A percentile compares a stretch with the other conserved stretches of the same genome.
These are phyloP conservation scores for Melitaea athalia DNA, from an alignment of 2,888 invertebrate species.

Conservation along the genomic window DNA sequence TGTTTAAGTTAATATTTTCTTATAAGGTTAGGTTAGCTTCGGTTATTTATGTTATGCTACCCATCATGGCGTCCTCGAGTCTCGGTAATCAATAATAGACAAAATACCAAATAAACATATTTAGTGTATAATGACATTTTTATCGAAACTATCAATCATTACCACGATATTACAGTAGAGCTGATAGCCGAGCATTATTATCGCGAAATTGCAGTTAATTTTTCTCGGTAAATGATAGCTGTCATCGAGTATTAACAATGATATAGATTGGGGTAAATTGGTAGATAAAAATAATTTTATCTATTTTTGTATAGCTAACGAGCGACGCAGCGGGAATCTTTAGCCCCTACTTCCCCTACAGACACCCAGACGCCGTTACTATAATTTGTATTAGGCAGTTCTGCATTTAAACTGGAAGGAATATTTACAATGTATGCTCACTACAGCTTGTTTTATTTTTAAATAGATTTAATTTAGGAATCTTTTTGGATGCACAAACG, in stretches of 20 bases:
- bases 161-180: slow-evolving; percentile 7
- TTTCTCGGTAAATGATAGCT: slow-evolving; percentile 54
- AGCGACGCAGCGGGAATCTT: slow-evolving; percentile 67
- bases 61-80: background rate
- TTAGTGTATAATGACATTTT: slow-evolving; percentile 1
- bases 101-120: background rate
- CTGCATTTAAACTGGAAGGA: background rate
- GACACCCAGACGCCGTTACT: slow-evolving; percentile 64
- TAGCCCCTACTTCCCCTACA: slow-evolving; percentile 64
- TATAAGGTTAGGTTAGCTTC: too few species aligned
- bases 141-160: slow-evolving; percentile 20
- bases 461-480: background rate
- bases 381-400: slow-evolving; percentile 51
- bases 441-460: background rate
- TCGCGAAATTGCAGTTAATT: slow-evolving; percentile 37
- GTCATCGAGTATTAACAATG: slow-evolving; percentile 67
- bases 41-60: too few species aligned
- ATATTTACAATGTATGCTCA: background rate
- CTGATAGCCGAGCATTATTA: slow-evolving; percentile 28
- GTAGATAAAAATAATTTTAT: slow-evolving; percentile 78
- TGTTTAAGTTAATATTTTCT: too few species aligned
- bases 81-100: background rate
- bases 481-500: slow-evolving; percentile 55
- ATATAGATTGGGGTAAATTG: slow-evolving; percentile 78
- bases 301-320: slow-evolving; percentile 72